Base-by-base conservation (phyloP, 2,113 vertebrate species). In the Labeo rohita region DNA sequence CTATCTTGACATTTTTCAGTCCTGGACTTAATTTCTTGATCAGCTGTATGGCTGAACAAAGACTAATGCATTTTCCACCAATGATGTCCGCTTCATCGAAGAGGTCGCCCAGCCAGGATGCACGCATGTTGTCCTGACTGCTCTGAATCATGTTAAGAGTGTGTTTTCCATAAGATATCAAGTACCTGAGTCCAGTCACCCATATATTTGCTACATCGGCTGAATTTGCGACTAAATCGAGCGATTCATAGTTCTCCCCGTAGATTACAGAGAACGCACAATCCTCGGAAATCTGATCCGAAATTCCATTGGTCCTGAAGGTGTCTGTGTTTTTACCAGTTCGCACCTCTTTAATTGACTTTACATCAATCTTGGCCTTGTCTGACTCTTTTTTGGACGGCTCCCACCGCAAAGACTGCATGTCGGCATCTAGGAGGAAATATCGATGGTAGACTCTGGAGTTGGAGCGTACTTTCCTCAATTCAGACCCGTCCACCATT, bases 211-310 rank as follows among this genome's bases (percentile, higher is more conserved):
- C 98, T 87, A 99, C 89, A 54, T 99, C 98, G 84, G 98, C 97
- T 49, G 97, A 97, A 91, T 99, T 98, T 88, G 98, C 98, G 86
- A 99, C 98, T 92, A 99, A 94, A 94, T 99, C 98, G 80, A 99
- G 93, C 0, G 97, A 98, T 88, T 99, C 98, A 0, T 99, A 99
- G 88, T 97, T 98, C 81, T 99, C 98, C 54, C 98, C 97, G 45
- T 99, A 98, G 84, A 99, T 98, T 81, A 99, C 92, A 0, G 98
- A 99, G 91, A 99, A 99, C 0, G 98, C 98, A 88, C 96, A 98
- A 54, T 99, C 98, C 95, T 99, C 98, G 0, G 98, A 99, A 92
- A 99, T 97, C 95, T 99, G 98, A 86, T 99, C 98, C 23, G 97
- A 99, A 92, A 97, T 95, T 61, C 97, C 97, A 84, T 99, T 99